Evolutionary conservation across 2,113 vertebrate genomes (phyloP).

Genomic region (Acinonyx jubatus): DNA sequence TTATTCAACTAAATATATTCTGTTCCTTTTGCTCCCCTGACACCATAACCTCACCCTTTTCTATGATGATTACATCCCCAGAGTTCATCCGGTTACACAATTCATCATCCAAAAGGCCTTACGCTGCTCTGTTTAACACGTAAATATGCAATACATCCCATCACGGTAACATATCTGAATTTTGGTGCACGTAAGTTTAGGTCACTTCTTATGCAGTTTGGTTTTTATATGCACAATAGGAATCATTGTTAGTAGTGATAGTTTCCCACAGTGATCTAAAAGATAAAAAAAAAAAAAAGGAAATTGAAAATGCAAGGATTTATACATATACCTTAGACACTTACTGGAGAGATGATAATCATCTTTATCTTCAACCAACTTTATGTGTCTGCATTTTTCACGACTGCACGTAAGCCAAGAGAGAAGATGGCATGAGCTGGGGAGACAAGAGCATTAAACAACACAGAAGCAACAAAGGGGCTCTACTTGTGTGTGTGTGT

Average conservation of each 20-base stretch:
- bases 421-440: not conserved
- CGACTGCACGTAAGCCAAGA: not conserved
- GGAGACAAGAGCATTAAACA: not conserved
- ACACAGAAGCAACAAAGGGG: not conserved
- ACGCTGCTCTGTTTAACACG: not conserved
- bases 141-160: not conserved
- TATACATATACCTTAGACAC: not conserved
- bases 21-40: not conserved
- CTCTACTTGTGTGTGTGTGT: not conserved
- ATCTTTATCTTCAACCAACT: not conserved
- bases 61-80: not conserved
- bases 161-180: not conserved
- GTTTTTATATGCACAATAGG: not conserved
- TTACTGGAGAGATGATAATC: not conserved
- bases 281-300: not conserved
- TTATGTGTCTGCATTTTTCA: not conserved
- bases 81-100: not conserved
- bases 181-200: not conserved
- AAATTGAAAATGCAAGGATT: not conserved
- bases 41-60: not conserved
- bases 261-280: not conserved
- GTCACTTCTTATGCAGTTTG: not conserved
- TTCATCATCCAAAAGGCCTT: not conserved
- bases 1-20: not conserved
- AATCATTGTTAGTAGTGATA: not conserved